A percentile compares a stretch with the other conserved stretches of the same genome.
These are phyloP conservation scores for Ceyx melanurus DNA, from an alignment of 2,113 vertebrate species.

Conservation along the genomic window DNA sequence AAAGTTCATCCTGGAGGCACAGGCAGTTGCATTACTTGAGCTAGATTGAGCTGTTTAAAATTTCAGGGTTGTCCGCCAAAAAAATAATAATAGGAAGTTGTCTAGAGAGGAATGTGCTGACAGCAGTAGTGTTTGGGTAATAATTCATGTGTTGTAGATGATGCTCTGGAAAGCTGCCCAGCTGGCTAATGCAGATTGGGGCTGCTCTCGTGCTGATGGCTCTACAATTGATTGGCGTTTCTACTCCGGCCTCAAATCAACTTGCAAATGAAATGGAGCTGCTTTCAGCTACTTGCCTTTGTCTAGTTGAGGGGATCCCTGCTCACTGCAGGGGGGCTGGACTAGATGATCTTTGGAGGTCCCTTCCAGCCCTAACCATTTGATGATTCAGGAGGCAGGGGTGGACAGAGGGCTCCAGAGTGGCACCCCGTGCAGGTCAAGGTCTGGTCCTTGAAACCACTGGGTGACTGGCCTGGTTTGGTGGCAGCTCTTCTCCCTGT, in stretches of 20 bases:
- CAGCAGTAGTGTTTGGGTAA: slow-evolving; percentile 66
- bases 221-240: slow-evolving; percentile 29
- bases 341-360: too few relatives aligned
- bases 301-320: too few relatives aligned
- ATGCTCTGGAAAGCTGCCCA: slow-evolving; percentile 71
- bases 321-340: too few relatives aligned
- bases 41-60: slow-evolving; percentile 74
- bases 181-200: slow-evolving; percentile 57
- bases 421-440: rapidly evolving
- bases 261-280: not conserved
- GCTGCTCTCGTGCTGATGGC: slow-evolving; percentile 49
- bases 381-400: not conserved
- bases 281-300: not conserved
- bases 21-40: slow-evolving; percentile 51
- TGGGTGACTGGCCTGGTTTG: not conserved
- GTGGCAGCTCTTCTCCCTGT: not conserved
- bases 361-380: too few relatives aligned
- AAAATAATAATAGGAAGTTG: slow-evolving; percentile 72
- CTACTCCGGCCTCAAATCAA: slow-evolving; percentile 44
- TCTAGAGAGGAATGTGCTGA: slow-evolving; percentile 73
- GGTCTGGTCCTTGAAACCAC: not conserved
- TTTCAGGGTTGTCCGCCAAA: slow-evolving; percentile 70
- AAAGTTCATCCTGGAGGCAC: slow-evolving; percentile 64
- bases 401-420: not conserved
- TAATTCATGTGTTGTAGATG: slow-evolving; percentile 69